Evolutionary conservation across 2,888 invertebrate genomes (phyloP).

Genomic region (Dasysyrphus tricinctus): DNA sequence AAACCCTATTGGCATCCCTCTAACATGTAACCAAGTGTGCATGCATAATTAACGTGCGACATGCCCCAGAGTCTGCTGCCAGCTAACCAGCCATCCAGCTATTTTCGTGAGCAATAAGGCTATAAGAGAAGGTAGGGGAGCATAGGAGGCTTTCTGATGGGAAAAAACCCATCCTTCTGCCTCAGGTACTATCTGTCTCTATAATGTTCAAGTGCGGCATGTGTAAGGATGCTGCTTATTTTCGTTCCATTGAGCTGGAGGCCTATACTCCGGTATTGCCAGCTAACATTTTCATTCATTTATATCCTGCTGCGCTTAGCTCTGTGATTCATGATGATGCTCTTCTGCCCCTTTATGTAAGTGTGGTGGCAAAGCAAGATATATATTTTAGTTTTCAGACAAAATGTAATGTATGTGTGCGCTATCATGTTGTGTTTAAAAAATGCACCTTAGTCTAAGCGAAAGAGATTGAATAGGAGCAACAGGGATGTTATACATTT

Average conservation of each 20-base stretch:
- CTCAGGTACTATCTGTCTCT: conserved; percentile 41
- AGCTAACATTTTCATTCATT: conserved; percentile 72
- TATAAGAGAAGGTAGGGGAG: background rate
- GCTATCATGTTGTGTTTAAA: conserved; percentile 49
- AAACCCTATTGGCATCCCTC: conserved; percentile 65
- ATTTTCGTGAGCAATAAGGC: background rate
- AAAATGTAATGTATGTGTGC: conserved; percentile 38
- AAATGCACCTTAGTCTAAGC: conserved; percentile 29
- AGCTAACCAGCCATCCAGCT: conserved; percentile 37
- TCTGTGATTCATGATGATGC: conserved; percentile 73
- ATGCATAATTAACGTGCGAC: conserved; percentile 74
- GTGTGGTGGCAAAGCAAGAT: conserved; percentile 49
- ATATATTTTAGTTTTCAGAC: conserved; percentile 56
- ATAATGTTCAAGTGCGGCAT: conserved; percentile 24
- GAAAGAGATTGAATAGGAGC: background rate
- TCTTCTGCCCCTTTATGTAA: conserved; percentile 19
- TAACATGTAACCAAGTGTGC: conserved; percentile 71
- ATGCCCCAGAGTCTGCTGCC: conserved; percentile 58
- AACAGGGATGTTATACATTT: conserved; percentile 6
- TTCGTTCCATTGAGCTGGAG: conserved; percentile 54
- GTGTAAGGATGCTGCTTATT: conserved; percentile 53
- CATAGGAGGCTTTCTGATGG: background rate
- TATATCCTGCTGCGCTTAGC: conserved; percentile 60
- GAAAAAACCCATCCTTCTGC: conserved; percentile 39
- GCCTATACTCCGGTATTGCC: conserved; percentile 62